Conservation (phyloP, 2,888 invertebrate genomes). For the Cheilosia soror region DNA sequence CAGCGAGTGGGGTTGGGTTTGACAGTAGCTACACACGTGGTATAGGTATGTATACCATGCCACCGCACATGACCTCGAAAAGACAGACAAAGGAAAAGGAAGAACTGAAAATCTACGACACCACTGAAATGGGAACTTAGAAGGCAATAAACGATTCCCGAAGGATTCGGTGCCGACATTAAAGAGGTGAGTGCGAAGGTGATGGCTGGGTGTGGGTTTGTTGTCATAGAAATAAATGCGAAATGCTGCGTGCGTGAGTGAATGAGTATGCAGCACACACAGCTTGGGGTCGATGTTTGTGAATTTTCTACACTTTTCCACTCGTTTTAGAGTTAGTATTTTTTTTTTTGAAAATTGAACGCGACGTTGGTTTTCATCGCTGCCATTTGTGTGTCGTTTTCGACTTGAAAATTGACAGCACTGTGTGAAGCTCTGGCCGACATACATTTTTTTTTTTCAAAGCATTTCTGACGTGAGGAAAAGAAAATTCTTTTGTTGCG, state of each 20-base stretch:
- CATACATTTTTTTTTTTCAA: not conserved
- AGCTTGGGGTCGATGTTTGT: slow-evolving; percentile 44
- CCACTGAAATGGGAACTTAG: slow-evolving; percentile 66
- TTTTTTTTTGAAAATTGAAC: slow-evolving; percentile 24
- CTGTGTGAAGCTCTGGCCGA: slow-evolving; percentile 1
- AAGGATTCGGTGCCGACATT: slow-evolving; percentile 6
- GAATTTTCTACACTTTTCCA: slow-evolving; percentile 48
- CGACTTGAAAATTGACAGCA: slow-evolving; percentile 40
- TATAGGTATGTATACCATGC: slow-evolving; percentile 2
- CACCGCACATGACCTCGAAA: slow-evolving; percentile 11
- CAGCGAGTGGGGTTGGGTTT: not conserved
- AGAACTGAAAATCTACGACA: slow-evolving; percentile 43
- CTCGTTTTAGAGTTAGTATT: slow-evolving; percentile 17
- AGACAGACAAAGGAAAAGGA: slow-evolving; percentile 12
- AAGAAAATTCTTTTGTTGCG: not conserved
- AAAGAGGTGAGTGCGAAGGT: not conserved
- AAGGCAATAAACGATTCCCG: slow-evolving; percentile 59
- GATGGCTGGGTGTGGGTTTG: slow-evolving; percentile 15
- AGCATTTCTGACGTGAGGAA: not conserved
- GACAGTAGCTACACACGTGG: not conserved
- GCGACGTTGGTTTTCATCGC: not conserved
- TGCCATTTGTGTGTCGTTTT: not conserved
- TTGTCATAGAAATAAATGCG: slow-evolving; percentile 61
- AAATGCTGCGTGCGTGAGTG: slow-evolving; percentile 45
- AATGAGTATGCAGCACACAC: slow-evolving; percentile 37